Evolutionary conservation across 1,140 invertebrate genomes (phyloP).

Genomic region (Drosophila gunungcola): DNA sequence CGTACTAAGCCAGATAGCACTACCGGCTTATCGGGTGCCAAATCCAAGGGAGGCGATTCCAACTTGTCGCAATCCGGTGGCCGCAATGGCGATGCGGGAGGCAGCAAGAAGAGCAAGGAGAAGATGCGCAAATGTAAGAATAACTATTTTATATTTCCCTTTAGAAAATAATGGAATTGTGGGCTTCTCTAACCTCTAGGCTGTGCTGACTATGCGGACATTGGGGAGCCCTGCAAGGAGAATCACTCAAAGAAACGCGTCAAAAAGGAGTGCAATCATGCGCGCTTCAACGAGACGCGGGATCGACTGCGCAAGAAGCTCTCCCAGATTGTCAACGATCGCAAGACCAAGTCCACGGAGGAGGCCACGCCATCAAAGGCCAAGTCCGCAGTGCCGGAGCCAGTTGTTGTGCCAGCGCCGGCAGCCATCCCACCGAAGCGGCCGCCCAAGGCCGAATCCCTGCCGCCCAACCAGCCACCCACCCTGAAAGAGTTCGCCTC

Average conservation of each 20-base stretch:
- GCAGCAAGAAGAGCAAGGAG: slow-evolving; percentile 77
- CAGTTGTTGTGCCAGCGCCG: slow-evolving; percentile 1
- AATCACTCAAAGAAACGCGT: slow-evolving; percentile 82
- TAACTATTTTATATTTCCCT: not conserved
- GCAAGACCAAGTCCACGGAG: slow-evolving; percentile 64
- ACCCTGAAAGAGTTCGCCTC: slow-evolving; percentile 66
- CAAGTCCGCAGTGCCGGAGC: slow-evolving; percentile 26
- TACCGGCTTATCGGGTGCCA: slow-evolving; percentile 32
- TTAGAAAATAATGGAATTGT: not conserved
- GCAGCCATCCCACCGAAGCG: slow-evolving; percentile 43
- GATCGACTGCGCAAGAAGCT: slow-evolving; percentile 85
- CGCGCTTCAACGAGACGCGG: slow-evolving; percentile 84
- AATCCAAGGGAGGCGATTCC: slow-evolving; percentile 52
- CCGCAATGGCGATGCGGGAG: slow-evolving; percentile 34
- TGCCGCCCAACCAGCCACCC: slow-evolving; percentile 49
- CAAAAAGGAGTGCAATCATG: slow-evolving; percentile 83
- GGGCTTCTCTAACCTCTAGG: slow-evolving; percentile 25
- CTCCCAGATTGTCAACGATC: slow-evolving; percentile 80
- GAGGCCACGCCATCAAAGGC: slow-evolving; percentile 32
- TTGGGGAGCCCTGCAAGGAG: slow-evolving; percentile 79
- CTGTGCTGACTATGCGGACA: slow-evolving; percentile 80
- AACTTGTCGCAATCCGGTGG: slow-evolving; percentile 34
- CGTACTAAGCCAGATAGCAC: slow-evolving; percentile 72
- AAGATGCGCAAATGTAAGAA: slow-evolving; percentile 78
- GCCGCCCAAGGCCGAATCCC: slow-evolving; percentile 32